Evolutionary conservation across 2,113 vertebrate species (phyloP).

Genomic region (Bolborhynchus lineola): DNA sequence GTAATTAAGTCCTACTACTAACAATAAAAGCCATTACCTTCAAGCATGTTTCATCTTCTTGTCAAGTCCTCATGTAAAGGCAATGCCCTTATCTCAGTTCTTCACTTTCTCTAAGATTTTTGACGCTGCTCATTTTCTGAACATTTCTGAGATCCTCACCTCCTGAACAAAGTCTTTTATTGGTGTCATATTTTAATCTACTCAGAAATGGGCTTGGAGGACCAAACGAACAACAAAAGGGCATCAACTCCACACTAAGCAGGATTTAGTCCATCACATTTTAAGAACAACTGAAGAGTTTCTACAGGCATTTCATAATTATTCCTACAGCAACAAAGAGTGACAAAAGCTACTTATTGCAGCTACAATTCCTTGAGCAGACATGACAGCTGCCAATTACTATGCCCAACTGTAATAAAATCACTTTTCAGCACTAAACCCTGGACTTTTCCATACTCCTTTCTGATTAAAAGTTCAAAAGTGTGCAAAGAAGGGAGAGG

Average conservation of each 20-base stretch:
- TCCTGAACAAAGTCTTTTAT: neutral
- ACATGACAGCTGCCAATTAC: neutral
- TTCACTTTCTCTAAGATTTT: neutral
- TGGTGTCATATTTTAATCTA: neutral
- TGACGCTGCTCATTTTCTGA: neutral
- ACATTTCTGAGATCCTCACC: neutral
- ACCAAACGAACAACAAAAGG: neutral
- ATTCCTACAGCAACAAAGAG: neutral
- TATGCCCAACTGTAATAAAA: neutral
- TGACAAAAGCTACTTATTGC: neutral
- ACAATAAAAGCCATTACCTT: neutral
- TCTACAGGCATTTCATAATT: neutral
- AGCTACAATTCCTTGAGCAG: neutral
- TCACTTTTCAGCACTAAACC: neutral
- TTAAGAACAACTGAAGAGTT: neutral
- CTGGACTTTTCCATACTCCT: neutral
- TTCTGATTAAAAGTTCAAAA: neutral
- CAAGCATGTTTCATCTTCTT: neutral
- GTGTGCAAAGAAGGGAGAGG: accelerated
- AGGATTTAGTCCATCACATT: neutral
- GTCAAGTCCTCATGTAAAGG: neutral
- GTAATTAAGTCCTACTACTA: neutral
- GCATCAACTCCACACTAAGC: neutral
- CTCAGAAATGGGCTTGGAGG: neutral
- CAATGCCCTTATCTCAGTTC: neutral